Evolutionary conservation across 2,113 vertebrate species (phyloP), one percentile per base, ranked within the genome.

Genomic region (Paracanthobrama guichenoti): DNA sequence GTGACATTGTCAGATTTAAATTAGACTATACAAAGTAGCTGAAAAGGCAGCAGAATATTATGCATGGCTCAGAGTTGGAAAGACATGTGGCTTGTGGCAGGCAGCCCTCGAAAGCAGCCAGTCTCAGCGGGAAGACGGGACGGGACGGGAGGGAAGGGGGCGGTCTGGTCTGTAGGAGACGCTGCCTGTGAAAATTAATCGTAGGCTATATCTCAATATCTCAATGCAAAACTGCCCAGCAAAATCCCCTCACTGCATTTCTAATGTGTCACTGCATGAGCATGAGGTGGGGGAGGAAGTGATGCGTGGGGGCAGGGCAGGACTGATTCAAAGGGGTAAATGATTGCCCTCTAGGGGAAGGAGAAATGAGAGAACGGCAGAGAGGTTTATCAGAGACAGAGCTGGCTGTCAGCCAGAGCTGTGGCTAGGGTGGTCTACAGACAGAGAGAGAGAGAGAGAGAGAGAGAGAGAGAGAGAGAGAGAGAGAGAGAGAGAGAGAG

Each of bases 291-390:
- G 84, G 80, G 79, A 74, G 67, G 87, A 39, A 67, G 62, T 67
- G 76, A 20, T 62, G 69, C 1, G 55, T 81, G 87, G 77, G 62
- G 80, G 87, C 48, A 67, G 87, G 86, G 86, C 72, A 82, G 82
- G 86, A 76, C 46, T 64, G 81, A 86, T 88, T 89, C 85, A 86
- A 83, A 88, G 79, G 87, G 86, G 89, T 88, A 88, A 88, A 87
- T 87, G 89, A 90, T 89, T 89, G 88, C 90, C 89, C 89, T 88
- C 89, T 90, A 90, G 89, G 88, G 89, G 89, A 83, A 78, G 84
- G 28, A 88, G 50, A 84, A 81, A 84, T 84, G 83, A 83, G 74
- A 83, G 71, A 48, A 55, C 13, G 46, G 24, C 60, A 71, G 76
- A 28, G 44, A 80, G 84, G 75, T 82, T 90, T 88, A 87, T 86